phyloP scores from a whole-genome alignment of 2,888 invertebrate species.

The Cotesia congregata region DNA sequence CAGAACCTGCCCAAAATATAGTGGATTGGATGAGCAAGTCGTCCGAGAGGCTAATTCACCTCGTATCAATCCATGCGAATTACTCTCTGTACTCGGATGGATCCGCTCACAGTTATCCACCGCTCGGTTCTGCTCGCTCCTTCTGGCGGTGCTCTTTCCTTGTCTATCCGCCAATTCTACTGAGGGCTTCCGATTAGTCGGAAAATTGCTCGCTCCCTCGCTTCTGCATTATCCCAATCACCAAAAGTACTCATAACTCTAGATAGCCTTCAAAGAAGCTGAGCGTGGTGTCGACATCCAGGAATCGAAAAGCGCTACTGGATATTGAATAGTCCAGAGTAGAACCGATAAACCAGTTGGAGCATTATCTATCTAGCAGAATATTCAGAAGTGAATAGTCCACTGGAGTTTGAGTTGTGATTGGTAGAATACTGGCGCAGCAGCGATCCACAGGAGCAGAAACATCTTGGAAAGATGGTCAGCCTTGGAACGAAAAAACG shows the following conservation, averaged over 20 bases:
- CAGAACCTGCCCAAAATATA: slow-evolving; percentile 21
- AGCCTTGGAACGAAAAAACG: slow-evolving; percentile 67
- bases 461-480: not conserved
- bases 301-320: no score
- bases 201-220: slow-evolving; percentile 33
- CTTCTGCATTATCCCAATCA: not conserved
- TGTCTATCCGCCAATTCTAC: slow-evolving; percentile 9
- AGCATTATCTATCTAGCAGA: no score
- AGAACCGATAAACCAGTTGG: no score
- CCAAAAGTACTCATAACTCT: not conserved
- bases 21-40: slow-evolving; percentile 27
- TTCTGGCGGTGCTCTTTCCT: slow-evolving; percentile 16
- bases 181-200: slow-evolving; percentile 30
- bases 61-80: slow-evolving; percentile 14
- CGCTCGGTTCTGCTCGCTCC: not conserved
- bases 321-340: no score
- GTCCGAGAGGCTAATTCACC: slow-evolving; percentile 29
- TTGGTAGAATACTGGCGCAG: not conserved
- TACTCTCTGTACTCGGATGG: not conserved
- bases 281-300: not conserved
- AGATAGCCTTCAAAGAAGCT: not conserved
- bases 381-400: no score
- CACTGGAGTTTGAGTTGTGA: no score
- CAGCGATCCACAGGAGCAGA: not conserved
- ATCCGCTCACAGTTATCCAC: not conserved